Conservation (phyloP, 1,140 invertebrate genomes). For the Eubasilissa regina region DNA sequence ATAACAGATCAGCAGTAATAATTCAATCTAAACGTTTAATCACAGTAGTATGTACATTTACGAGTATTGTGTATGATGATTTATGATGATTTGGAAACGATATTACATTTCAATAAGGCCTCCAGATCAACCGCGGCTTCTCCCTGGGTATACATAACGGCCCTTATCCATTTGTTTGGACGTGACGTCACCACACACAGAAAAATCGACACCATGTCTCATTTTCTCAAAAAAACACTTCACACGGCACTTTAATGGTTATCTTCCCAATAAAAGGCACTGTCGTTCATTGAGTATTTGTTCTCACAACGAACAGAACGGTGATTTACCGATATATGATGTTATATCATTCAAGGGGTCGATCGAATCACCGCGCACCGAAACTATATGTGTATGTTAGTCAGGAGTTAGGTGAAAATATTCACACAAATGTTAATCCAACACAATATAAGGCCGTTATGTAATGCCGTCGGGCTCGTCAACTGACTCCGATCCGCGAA, state of each 20-base stretch:
- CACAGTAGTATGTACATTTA: no score
- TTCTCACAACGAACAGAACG: slow-evolving; percentile 2
- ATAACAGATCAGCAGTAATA: no score
- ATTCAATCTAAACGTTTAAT: no score
- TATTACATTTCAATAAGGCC: slow-evolving; percentile 36
- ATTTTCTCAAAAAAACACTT: slow-evolving; percentile 32
- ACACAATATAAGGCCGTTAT: slow-evolving; percentile 52
- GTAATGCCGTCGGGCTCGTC: slow-evolving; percentile 50
- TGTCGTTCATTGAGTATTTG: slow-evolving; percentile 18
- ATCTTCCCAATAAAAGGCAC: slow-evolving; percentile 37
- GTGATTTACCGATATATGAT: background rate
- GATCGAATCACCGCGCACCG: background rate
- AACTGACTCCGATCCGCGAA: slow-evolving; percentile 39
- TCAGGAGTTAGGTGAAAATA: background rate
- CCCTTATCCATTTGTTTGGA: slow-evolving; percentile 13
- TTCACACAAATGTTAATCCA: slow-evolving; percentile 30
- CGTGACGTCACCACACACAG: slow-evolving; percentile 5
- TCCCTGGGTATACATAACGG: slow-evolving; percentile 37
- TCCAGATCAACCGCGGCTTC: slow-evolving; percentile 6
- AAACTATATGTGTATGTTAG: background rate
- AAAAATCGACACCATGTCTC: background rate
- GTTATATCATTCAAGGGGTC: background rate
- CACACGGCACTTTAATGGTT: slow-evolving; percentile 35
- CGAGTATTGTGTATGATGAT: no score
- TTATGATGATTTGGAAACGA: background rate